A percentile compares a stretch with the other conserved stretches of the same genome.
Conservation (phyloP, 2,888 invertebrate species). For the Napeogenes sylphis region DNA sequence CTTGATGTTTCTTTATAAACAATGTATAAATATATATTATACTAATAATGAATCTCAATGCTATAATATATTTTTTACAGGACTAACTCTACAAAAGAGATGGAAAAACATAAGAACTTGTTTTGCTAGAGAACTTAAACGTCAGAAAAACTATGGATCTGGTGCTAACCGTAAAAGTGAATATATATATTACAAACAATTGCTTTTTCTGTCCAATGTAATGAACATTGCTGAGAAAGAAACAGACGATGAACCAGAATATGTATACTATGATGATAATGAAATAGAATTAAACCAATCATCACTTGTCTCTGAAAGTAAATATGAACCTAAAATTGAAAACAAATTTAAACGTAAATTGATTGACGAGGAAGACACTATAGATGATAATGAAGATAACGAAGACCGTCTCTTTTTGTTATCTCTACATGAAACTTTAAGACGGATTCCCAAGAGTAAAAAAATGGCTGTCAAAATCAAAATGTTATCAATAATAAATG, state of each 20-base stretch:
- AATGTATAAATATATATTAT: no score
- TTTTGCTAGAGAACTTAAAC: slow-evolving; percentile 32
- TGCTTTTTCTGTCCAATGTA: slow-evolving; percentile 16
- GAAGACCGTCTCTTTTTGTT: slow-evolving; percentile 21
- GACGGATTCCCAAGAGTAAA: slow-evolving; percentile 17
- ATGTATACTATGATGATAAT: slow-evolving; percentile 16
- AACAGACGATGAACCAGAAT: slow-evolving; percentile 17
- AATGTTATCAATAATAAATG: slow-evolving; percentile 18
- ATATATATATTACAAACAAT: slow-evolving; percentile 19
- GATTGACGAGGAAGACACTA: slow-evolving; percentile 11
- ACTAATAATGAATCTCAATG: background rate
- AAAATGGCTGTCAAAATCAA: slow-evolving; percentile 22
- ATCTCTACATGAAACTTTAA: slow-evolving; percentile 19
- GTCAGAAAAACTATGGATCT: slow-evolving; percentile 29
- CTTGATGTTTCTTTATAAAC: no score
- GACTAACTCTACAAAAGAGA: slow-evolving; percentile 30
- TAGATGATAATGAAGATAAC: slow-evolving; percentile 12
- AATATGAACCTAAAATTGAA: slow-evolving; percentile 6
- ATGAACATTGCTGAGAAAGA: slow-evolving; percentile 19
- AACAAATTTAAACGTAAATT: slow-evolving; percentile 8
- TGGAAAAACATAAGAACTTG: slow-evolving; percentile 36
- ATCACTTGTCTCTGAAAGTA: background rate
- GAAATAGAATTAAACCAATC: slow-evolving; percentile 9
- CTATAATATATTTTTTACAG: slow-evolving; percentile 10
- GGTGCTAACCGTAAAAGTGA: slow-evolving; percentile 17